Conservation (phyloP, 1,140 invertebrate genomes). For the Calliphora vicina region DNA sequence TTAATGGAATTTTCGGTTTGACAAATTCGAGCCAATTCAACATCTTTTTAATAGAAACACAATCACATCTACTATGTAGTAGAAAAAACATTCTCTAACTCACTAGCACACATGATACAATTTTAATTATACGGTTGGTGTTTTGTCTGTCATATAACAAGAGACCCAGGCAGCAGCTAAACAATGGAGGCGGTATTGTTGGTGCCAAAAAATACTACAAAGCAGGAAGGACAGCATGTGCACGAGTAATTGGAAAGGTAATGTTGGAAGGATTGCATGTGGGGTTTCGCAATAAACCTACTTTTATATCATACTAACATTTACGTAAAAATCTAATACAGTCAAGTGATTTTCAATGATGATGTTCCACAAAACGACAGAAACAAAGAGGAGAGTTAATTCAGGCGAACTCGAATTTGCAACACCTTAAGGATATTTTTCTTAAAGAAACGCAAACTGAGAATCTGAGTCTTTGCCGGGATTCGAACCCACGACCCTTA, state of each 20-base stretch:
- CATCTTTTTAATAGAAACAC: background rate
- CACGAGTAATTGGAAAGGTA: background rate
- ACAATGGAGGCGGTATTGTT: background rate
- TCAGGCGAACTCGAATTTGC: too few relatives aligned
- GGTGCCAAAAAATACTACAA: background rate
- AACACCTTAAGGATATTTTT: too few relatives aligned
- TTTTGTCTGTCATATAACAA: background rate
- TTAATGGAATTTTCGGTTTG: conserved; percentile 6
- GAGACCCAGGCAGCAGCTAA: background rate
- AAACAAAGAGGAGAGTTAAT: too few relatives aligned
- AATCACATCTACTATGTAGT: background rate
- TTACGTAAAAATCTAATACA: background rate
- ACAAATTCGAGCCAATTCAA: background rate
- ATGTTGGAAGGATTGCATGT: background rate
- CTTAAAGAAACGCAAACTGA: too few relatives aligned
- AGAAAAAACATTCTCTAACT: background rate
- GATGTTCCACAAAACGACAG: background rate
- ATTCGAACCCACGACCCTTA: too few relatives aligned
- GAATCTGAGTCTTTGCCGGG: too few relatives aligned
- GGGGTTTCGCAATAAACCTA: background rate
- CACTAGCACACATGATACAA: background rate
- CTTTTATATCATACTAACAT: too few relatives aligned
- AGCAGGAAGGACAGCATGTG: background rate
- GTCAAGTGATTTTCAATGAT: background rate
- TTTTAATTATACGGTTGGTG: conserved; percentile 5